phyloP scores from a whole-genome alignment of 2,888 invertebrate species.

The Calephelis perditalis region DNA sequence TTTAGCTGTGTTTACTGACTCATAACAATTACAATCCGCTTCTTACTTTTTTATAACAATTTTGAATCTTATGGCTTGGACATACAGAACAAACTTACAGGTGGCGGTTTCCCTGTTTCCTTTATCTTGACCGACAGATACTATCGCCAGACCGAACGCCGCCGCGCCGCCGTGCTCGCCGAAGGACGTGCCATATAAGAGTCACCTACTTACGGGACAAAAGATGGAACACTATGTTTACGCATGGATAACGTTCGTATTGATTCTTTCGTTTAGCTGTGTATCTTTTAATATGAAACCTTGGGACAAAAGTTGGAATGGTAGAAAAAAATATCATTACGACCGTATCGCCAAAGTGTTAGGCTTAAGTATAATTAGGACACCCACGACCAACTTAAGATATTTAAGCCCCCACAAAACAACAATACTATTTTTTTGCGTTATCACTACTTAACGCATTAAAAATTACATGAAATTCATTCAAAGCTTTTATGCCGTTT shows the following conservation, averaged over 20 bases:
- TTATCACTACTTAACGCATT: too few species aligned
- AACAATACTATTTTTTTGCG: too few species aligned
- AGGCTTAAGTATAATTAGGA: too few species aligned
- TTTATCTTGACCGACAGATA: conserved; percentile 7
- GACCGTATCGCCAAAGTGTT: too few species aligned
- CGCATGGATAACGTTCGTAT: not conserved
- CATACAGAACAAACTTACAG: not conserved
- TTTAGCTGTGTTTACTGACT: not conserved
- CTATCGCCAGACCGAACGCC: conserved; percentile 14
- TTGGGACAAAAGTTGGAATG: too few species aligned
- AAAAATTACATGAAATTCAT: too few species aligned
- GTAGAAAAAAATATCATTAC: too few species aligned
- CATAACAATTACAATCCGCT: not conserved
- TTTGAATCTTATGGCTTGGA: not conserved
- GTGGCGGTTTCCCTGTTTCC: not conserved
- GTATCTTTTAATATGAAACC: not conserved
- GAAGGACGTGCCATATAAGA: conserved; percentile 16
- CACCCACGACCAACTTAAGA: too few species aligned
- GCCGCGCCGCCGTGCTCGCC: conserved; percentile 14
- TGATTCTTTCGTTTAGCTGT: not conserved
- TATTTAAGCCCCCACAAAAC: too few species aligned
- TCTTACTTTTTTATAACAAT: not conserved
- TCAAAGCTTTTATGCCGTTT: too few species aligned
- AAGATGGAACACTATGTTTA: conserved; percentile 2
- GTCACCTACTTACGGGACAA: conserved; percentile 16